Percentiles rank a stretch among this genome's conserved stretches.
Evolutionary conservation across 2,797 vertebrate species (phyloP).

Genomic region (Phalloptychus januarius): DNA sequence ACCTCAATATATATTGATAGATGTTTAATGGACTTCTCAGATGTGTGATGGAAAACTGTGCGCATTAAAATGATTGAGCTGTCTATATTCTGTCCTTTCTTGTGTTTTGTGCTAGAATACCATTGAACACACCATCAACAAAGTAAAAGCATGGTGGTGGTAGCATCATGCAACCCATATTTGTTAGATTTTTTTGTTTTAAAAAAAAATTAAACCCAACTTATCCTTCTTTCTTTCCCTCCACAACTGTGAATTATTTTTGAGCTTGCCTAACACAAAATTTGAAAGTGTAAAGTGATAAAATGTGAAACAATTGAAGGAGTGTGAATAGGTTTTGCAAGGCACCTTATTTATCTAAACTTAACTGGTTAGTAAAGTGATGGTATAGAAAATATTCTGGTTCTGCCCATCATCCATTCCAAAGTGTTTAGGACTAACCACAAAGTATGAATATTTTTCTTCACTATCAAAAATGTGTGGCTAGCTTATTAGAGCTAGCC

Average conservation of each 20-base stretch:
- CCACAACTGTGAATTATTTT: not conserved
- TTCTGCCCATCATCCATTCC: slow-evolving; percentile 15
- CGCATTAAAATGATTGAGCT: not conserved
- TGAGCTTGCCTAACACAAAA: not conserved
- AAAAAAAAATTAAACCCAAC: not conserved
- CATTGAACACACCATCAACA: not conserved
- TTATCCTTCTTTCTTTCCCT: not conserved
- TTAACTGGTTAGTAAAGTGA: not conserved
- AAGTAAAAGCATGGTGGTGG: not conserved
- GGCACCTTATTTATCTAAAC: not conserved
- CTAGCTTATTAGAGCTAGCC: slow-evolving; percentile 27
- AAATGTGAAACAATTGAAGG: not conserved
- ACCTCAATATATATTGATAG: not conserved
- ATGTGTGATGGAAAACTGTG: not conserved
- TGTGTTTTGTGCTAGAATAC: not conserved
- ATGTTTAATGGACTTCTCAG: not conserved
- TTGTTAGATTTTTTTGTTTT: not conserved
- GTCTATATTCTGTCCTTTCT: not conserved
- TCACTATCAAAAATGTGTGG: slow-evolving; percentile 29
- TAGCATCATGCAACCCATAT: not conserved
- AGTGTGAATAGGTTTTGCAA: not conserved
- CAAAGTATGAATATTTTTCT: slow-evolving; percentile 15
- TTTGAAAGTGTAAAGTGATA: not conserved
- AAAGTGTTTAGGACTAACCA: slow-evolving; percentile 18
- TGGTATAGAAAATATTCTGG: not conserved